Evolutionary conservation across 2,113 vertebrate species (phyloP).

Genomic region (Podiceps cristatus): DNA sequence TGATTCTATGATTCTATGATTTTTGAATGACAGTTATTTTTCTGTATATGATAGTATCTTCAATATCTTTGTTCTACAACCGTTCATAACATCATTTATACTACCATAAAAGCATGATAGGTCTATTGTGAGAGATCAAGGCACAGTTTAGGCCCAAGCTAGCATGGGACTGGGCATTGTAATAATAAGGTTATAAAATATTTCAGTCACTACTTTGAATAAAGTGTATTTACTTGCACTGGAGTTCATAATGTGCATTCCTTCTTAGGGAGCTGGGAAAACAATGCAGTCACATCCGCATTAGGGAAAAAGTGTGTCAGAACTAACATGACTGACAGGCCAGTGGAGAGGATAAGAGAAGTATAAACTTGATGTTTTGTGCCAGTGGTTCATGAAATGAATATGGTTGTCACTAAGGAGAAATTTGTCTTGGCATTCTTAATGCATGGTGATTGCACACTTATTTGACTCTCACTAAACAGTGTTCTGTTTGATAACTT

Average conservation of each 20-base stretch:
- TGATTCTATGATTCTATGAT: too few species aligned
- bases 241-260: neutral
- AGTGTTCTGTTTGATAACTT: neutral
- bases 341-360: neutral
- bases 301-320: neutral
- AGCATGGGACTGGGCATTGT: neutral
- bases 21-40: neutral
- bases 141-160: neutral
- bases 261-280: neutral
- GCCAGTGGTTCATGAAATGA: fast-evolving
- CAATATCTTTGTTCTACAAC: neutral
- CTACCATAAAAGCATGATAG: neutral
- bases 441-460: neutral
- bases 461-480: neutral
- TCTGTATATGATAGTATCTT: neutral
- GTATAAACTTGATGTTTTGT: neutral
- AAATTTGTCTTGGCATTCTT: neutral
- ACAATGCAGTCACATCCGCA: neutral
- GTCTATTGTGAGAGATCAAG: neutral
- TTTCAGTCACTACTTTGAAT: neutral
- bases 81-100: neutral
- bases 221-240: neutral
- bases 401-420: neutral
- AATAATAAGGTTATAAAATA: neutral
- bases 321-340: neutral